These are phyloP conservation scores for Archaeoteleia sp. DNA, from an alignment of 2,888 invertebrate species.

Conservation along the genomic window DNA sequence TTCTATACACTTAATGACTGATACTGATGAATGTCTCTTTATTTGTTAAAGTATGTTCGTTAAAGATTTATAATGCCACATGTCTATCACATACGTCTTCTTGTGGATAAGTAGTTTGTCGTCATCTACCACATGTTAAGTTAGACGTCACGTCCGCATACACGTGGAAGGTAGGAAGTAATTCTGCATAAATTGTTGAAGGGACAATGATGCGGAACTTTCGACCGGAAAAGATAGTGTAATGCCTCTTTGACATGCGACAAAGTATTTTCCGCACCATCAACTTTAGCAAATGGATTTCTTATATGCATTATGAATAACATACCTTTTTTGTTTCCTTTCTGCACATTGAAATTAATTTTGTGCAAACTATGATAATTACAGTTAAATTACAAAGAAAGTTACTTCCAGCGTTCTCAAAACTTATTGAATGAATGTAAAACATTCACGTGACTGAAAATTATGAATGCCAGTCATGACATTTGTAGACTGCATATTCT, in stretches of 20 bases:
- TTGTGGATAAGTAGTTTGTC: constrained; percentile 54
- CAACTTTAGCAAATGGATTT: constrained; percentile 7
- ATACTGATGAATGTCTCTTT: neutral
- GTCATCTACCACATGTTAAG: constrained; percentile 57
- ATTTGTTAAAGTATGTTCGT: neutral
- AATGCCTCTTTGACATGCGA: constrained; percentile 51
- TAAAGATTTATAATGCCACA: constrained; percentile 46
- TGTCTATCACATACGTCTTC: constrained; percentile 56
- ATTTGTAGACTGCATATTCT: constrained; percentile 51
- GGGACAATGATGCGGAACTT: constrained; percentile 67
- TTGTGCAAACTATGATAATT: no score
- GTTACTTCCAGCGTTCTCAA: neutral
- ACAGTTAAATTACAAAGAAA: no score
- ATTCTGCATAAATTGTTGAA: constrained; percentile 69
- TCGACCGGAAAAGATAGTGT: constrained; percentile 56
- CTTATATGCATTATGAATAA: constrained; percentile 10
- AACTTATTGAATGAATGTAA: constrained; percentile 59
- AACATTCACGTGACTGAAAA: constrained; percentile 53
- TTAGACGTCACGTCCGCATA: constrained; percentile 67
- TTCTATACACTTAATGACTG: neutral
- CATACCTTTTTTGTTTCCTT: no score
- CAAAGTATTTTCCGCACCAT: constrained; percentile 45
- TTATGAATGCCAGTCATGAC: constrained; percentile 56
- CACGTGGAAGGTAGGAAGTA: constrained; percentile 63
- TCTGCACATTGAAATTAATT: no score